Conservation (phyloP, 2,888 invertebrate genomes). For the Dorcus hopei region DNA sequence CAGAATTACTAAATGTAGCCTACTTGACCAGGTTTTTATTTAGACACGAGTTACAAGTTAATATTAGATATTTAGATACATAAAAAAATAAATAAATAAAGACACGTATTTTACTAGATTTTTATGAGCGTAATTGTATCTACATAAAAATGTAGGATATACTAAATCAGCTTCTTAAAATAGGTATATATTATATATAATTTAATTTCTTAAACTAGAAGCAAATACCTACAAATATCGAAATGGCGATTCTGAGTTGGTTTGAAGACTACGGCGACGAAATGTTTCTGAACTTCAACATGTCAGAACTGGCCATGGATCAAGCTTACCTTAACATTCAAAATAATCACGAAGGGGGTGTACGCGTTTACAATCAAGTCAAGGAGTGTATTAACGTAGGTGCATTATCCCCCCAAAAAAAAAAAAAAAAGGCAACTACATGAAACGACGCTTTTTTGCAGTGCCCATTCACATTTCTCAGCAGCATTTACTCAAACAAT, state of each 20-base stretch:
- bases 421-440: background rate
- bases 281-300: conserved; percentile 54
- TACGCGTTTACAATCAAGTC: conserved; percentile 64
- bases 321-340: conserved; percentile 61
- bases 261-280: conserved; percentile 56
- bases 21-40: too few relatives aligned
- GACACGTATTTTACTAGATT: too few relatives aligned
- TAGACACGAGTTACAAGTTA: too few relatives aligned
- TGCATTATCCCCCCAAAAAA: conserved; percentile 18
- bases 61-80: too few relatives aligned
- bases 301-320: conserved; percentile 61
- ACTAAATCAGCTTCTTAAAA: too few relatives aligned
- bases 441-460: conserved; percentile 11
- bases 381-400: conserved; percentile 70
- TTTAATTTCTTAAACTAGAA: too few relatives aligned
- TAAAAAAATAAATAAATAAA: too few relatives aligned
- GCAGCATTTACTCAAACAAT: background rate
- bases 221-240: too few relatives aligned
- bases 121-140: too few relatives aligned
- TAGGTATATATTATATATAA: too few relatives aligned
- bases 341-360: conserved; percentile 39
- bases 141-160: too few relatives aligned
- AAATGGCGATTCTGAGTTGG: conserved; percentile 52
- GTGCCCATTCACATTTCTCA: conserved; percentile 28
- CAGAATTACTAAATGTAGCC: too few relatives aligned